Evolutionary conservation across 35 echinoderm and acorn worm genomes (phyloP).

Genomic region (Acanthaster planci): DNA sequence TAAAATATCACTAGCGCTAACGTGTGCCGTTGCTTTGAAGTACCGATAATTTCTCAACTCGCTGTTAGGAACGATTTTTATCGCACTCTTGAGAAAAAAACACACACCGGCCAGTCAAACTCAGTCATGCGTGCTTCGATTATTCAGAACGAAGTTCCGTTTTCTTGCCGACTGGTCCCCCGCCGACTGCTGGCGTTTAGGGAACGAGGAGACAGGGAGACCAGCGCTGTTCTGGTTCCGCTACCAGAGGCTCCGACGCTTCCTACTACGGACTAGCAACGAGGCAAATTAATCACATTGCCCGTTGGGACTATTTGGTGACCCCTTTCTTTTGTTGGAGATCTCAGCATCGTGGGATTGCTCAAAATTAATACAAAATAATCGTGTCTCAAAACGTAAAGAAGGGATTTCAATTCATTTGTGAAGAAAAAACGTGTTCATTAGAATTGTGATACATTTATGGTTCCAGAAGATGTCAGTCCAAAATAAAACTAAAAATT

Average conservation of each 20-base stretch:
- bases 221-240: not conserved
- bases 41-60: no score
- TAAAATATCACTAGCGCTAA: no score
- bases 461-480: no score
- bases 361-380: not conserved
- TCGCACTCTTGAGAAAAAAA: not conserved
- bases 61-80: not conserved
- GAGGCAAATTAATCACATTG: not conserved
- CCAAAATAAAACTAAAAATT: no score
- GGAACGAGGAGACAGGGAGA: not conserved
- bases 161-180: not conserved
- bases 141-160: not conserved
- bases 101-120: not conserved
- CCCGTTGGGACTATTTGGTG: not conserved
- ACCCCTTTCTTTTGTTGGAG: not conserved
- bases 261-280: not conserved
- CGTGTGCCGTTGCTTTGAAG: no score
- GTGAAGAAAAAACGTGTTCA: no score
- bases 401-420: no score
- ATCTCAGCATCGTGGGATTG: not conserved
- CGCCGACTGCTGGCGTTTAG: no score
- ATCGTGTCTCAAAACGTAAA: no score
- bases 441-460: no score
- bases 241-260: not conserved
- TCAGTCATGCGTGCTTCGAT: not conserved